Percentiles rank a stretch among this genome's conserved stretches.
These are phyloP conservation scores for Camponotus vicinus DNA, from an alignment of 1,140 invertebrate genomes.

Conservation along the genomic window DNA sequence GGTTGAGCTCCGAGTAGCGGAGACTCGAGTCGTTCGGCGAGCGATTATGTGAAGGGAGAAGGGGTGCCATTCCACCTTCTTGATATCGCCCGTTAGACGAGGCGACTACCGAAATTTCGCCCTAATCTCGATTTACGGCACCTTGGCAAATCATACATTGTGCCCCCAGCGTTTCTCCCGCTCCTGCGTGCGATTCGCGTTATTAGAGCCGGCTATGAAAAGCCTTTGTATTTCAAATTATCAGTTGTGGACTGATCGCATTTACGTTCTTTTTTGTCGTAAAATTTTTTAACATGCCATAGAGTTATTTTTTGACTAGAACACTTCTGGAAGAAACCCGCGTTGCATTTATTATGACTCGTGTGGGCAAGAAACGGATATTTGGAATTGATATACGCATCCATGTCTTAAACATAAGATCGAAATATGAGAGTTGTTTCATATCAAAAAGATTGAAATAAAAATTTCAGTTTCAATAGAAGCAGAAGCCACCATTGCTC, in stretches of 20 bases:
- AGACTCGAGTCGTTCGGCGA: conserved; percentile 38
- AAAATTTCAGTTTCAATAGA: neutral
- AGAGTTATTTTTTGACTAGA: no score
- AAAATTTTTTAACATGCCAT: neutral
- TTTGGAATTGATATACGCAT: no score
- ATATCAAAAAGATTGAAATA: neutral
- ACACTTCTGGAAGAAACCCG: neutral
- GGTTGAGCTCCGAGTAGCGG: conserved; percentile 28
- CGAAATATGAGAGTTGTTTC: no score
- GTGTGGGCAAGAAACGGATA: no score
- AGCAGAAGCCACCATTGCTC: neutral
- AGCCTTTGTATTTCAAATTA: conserved; percentile 2
- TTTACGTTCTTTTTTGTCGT: neutral
- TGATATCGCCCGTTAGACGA: conserved; percentile 34
- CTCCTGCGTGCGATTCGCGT: conserved; percentile 1
- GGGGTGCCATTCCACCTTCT: conserved; percentile 14
- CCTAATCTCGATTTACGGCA: conserved; percentile 79
- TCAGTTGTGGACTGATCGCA: conserved; percentile 2
- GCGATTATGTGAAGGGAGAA: neutral
- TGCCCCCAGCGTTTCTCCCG: conserved; percentile 43
- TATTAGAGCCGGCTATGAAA: conserved; percentile 34
- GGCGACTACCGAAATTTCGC: conserved; percentile 65
- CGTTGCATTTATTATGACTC: no score
- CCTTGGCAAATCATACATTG: conserved; percentile 74
- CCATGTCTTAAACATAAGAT: no score